A percentile compares a stretch with the other conserved stretches of the same genome.
Evolutionary conservation across 2,797 vertebrate species (phyloP).

Genomic region (Anableps anableps): DNA sequence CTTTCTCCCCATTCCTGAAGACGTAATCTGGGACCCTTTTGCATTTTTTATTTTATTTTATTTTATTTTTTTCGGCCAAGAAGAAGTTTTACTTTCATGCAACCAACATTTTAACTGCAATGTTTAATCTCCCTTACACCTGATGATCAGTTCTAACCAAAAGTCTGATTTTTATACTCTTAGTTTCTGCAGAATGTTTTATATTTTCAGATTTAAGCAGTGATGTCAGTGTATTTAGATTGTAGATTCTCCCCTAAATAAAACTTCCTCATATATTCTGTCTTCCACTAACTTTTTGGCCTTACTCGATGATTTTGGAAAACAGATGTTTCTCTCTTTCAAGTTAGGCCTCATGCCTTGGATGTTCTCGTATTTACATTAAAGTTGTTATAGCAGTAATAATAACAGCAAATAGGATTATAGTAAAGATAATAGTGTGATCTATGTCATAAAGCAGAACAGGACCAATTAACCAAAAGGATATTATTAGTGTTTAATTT

Average conservation of each 20-base stretch:
- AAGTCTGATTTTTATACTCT: constrained; percentile 7
- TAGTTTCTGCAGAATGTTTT: background rate
- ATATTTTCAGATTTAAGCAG: constrained; percentile 2
- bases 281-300: background rate
- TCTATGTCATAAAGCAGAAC: background rate
- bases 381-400: background rate
- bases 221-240: constrained; percentile 12
- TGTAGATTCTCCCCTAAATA: background rate
- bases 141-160: constrained; percentile 14
- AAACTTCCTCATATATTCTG: background rate
- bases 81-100: constrained; percentile 38
- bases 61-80: constrained; percentile 18
- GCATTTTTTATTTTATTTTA: background rate
- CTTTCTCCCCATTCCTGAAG: constrained; percentile 33
- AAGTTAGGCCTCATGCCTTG: background rate
- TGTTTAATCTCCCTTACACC: constrained; percentile 17
- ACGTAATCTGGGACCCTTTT: constrained; percentile 35
- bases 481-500: background rate
- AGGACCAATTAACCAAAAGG: background rate
- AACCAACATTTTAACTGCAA: constrained; percentile 21
- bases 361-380: background rate
- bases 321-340: background rate
- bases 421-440: background rate
- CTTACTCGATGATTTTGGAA: background rate
- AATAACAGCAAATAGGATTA: background rate